Conservation (phyloP, 2,113 vertebrate genomes). For the Hypanus sabinus region DNA sequence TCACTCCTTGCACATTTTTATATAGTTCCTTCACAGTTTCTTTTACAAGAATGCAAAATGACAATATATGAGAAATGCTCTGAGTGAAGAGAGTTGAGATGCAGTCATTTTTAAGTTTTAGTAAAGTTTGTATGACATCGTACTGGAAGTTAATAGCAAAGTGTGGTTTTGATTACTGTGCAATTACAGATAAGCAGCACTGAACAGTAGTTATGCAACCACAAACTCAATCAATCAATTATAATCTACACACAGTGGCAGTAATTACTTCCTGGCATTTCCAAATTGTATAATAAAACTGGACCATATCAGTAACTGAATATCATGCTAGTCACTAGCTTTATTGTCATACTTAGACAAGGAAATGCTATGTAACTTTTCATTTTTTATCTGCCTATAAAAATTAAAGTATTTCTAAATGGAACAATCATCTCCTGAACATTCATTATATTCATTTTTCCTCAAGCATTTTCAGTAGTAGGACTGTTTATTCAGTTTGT, state of each 20-base stretch:
- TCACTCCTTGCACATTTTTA: not conserved
- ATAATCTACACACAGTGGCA: conserved; percentile 57
- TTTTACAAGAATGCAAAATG: not conserved
- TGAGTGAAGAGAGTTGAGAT: not conserved
- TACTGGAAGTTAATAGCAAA: conserved; percentile 50
- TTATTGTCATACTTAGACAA: conserved; percentile 29
- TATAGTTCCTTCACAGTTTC: not conserved
- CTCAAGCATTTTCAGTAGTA: not conserved
- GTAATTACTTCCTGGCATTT: conserved; percentile 64
- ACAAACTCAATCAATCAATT: conserved; percentile 71
- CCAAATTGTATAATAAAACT: conserved; percentile 52
- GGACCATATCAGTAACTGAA: conserved; percentile 40
- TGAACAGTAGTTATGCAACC: conserved; percentile 65
- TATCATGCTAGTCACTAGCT: not conserved
- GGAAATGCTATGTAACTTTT: conserved; percentile 1
- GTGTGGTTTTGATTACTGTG: conserved; percentile 64
- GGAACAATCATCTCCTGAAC: not conserved
- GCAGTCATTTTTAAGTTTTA: conserved; percentile 43
- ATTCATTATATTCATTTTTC: conserved; percentile 26
- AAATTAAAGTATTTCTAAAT: not conserved
- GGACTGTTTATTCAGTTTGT: not conserved
- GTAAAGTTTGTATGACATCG: conserved; percentile 46
- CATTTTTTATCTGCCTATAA: not conserved
- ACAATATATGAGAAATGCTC: not conserved
- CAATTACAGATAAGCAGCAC: conserved; percentile 71